A percentile compares a stretch with the other conserved stretches of the same genome.
These are phyloP conservation scores for Lucilia sericata DNA, from an alignment of 1,140 invertebrate species.

Conservation along the genomic window DNA sequence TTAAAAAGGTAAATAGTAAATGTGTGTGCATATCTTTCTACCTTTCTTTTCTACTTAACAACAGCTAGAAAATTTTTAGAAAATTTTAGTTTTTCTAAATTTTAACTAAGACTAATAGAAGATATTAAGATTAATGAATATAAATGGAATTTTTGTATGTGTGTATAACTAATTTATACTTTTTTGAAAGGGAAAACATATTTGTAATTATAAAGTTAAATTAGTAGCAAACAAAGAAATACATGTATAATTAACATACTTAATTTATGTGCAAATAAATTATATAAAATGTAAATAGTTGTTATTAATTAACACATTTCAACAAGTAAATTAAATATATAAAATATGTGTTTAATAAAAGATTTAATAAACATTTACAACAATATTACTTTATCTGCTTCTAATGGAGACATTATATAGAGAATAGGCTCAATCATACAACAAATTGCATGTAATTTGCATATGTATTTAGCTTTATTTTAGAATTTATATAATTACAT, in stretches of 20 bases:
- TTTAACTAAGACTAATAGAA: background rate
- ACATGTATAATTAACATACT: background rate
- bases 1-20: background rate
- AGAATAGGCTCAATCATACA: no score
- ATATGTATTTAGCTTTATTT: no score
- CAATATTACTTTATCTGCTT: no score
- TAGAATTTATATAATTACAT: no score
- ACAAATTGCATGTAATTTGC: no score
- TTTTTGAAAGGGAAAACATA: background rate
- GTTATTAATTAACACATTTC: background rate
- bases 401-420: no score
- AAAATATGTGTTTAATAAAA: no score
- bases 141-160: background rate
- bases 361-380: no score
- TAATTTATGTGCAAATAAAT: background rate
- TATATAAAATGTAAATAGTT: background rate
- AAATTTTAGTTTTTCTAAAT: background rate
- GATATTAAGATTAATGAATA: background rate
- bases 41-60: background rate
- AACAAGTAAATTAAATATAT: no score
- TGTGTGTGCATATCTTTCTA: background rate
- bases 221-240: background rate
- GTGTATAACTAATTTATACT: background rate
- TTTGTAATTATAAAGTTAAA: background rate
- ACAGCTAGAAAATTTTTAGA: background rate